A percentile compares a stretch with the other conserved stretches of the same genome.
Evolutionary conservation across 1,140 invertebrate genomes (phyloP).

Genomic region (Cydia splendana): DNA sequence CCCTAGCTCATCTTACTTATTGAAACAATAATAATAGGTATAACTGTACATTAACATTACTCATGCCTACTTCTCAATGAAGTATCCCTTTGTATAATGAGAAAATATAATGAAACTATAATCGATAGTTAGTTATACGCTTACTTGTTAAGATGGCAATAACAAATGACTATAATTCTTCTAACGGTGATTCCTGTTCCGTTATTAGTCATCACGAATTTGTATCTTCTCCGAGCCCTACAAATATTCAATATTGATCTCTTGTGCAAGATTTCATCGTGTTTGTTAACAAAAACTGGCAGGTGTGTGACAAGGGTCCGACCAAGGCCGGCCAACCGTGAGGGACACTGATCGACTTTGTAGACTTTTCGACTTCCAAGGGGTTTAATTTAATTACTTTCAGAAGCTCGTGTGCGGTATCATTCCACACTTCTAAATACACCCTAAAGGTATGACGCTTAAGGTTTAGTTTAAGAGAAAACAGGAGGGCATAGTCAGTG

Average conservation of each 20-base stretch:
- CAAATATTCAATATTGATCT: slow-evolving; percentile 7
- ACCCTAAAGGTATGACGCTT: neutral
- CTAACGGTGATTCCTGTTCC: neutral
- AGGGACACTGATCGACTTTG: slow-evolving; percentile 5
- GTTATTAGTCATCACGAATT: neutral
- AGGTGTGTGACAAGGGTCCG: slow-evolving; percentile 13
- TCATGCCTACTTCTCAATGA: no score
- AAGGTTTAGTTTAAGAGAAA: neutral
- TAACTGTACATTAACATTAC: no score
- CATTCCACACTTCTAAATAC: neutral
- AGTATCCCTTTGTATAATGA: no score
- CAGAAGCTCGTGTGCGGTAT: neutral
- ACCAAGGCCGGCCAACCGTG: slow-evolving; percentile 6
- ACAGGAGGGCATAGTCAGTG: neutral
- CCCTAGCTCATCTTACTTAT: no score
- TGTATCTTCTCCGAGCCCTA: neutral
- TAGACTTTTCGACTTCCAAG: slow-evolving; percentile 15
- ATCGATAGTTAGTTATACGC: no score
- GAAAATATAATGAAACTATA: no score
- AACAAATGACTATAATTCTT: neutral
- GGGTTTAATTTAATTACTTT: neutral
- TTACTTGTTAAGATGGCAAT: no score
- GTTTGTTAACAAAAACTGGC: slow-evolving; percentile 14
- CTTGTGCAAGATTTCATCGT: slow-evolving; percentile 2
- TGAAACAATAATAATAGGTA: no score